Conservation (phyloP, 2,797 vertebrate genomes). For the Petrocephalus sullivani region DNA sequence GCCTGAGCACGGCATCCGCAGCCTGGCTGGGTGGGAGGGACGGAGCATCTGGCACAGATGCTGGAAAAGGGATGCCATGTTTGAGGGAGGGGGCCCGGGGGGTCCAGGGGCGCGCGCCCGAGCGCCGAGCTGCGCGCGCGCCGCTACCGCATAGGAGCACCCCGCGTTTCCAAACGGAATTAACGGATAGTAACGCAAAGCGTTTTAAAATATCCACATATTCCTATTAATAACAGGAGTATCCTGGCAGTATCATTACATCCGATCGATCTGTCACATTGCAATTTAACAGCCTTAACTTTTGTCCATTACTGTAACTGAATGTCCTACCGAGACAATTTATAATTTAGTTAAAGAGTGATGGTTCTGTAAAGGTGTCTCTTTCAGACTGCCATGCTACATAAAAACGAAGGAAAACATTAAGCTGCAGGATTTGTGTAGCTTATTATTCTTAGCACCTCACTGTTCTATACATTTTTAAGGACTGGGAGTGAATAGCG, state of each 20-base stretch:
- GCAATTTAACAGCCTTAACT: not conserved
- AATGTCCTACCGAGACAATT: not conserved
- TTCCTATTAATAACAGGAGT: not conserved
- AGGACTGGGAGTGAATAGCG: not conserved
- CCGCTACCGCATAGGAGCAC: not conserved
- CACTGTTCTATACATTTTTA: not conserved
- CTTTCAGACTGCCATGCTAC: not conserved
- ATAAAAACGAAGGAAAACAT: not conserved
- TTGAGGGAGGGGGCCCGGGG: not conserved
- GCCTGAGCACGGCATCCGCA: slow-evolving; percentile 35
- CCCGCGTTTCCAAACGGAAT: not conserved
- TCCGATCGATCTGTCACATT: not conserved
- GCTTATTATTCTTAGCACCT: not conserved
- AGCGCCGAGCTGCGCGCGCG: not conserved
- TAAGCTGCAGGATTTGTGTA: not conserved
- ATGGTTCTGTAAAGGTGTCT: not conserved
- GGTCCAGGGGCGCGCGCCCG: not conserved
- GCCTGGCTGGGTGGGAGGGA: slow-evolving; percentile 42
- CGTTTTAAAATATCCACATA: not conserved
- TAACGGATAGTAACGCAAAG: not conserved
- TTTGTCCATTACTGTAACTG: not conserved
- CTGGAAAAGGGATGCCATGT: slow-evolving; percentile 46
- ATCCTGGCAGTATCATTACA: not conserved
- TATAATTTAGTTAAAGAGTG: not conserved
- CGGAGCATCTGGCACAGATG: slow-evolving; percentile 64